These are phyloP conservation scores for Myxocyprinus asiaticus DNA, from an alignment of 2,113 vertebrate genomes.

Conservation along the genomic window DNA sequence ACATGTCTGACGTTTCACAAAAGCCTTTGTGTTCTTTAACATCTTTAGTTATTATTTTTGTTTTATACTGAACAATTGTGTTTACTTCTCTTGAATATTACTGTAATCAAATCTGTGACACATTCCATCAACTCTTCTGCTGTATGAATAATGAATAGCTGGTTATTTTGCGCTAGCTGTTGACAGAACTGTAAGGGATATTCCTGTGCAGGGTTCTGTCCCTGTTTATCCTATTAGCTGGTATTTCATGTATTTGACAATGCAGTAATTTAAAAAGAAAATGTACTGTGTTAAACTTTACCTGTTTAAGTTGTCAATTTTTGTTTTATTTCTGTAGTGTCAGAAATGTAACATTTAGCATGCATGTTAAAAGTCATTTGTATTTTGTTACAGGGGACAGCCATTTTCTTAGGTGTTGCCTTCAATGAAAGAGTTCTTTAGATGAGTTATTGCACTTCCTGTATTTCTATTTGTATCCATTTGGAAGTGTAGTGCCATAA, in stretches of 20 bases:
- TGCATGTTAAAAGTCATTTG: not conserved
- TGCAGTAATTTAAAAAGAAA: conserved; percentile 28
- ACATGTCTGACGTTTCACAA: not conserved
- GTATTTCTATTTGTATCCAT: conserved; percentile 31
- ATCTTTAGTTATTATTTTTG: conserved; percentile 20
- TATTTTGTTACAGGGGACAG: not conserved
- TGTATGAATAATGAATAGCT: conserved; percentile 29
- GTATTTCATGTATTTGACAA: conserved; percentile 7
- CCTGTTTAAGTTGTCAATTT: not conserved
- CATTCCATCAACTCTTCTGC: conserved; percentile 23
- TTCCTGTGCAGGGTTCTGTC: not conserved
- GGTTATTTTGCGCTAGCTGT: conserved; percentile 36
- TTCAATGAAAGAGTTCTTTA: conserved; percentile 30
- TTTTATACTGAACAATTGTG: conserved; percentile 27
- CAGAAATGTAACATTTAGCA: conserved; percentile 40
- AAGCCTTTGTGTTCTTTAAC: conserved; percentile 9
- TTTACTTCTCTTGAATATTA: conserved; percentile 8
- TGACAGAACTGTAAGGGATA: conserved; percentile 24
- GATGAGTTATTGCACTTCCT: conserved; percentile 13
- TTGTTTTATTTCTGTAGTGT: conserved; percentile 10
- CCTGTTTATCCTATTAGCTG: conserved; percentile 29
- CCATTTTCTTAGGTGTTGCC: conserved; percentile 41
- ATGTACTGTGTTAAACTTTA: conserved; percentile 9
- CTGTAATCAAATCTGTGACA: conserved; percentile 13
- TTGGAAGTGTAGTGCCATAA: conserved; percentile 49